phyloP scores from a whole-genome alignment of 2,888 invertebrate genomes.

The Stegana nigrithorax region DNA sequence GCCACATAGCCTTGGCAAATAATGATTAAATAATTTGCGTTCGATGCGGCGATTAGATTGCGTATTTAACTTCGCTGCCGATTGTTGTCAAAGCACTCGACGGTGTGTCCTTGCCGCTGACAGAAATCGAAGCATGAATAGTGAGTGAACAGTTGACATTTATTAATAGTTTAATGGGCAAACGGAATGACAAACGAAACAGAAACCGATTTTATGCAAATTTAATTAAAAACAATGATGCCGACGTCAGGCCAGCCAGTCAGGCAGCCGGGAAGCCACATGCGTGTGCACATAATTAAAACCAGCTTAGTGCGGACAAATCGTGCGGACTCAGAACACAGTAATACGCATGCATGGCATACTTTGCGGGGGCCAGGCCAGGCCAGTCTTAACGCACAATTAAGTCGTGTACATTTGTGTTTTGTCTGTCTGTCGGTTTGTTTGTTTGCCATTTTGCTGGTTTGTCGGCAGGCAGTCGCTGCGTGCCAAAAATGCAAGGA shows the following conservation, averaged over 20 bases:
- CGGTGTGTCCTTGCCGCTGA: too few species aligned
- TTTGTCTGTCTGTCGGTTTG: background rate
- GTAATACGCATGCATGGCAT: constrained; percentile 9
- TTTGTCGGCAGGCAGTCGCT: background rate
- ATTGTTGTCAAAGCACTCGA: too few species aligned
- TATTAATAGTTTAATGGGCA: background rate
- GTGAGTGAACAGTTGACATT: background rate
- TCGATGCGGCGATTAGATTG: too few species aligned
- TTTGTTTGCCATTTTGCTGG: background rate
- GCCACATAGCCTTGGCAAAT: too few species aligned
- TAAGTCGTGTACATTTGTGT: background rate
- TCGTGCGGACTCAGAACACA: constrained; percentile 4
- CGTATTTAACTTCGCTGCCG: too few species aligned
- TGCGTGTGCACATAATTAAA: background rate
- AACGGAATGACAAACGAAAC: background rate
- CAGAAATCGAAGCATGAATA: too few species aligned
- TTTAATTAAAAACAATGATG: too few species aligned
- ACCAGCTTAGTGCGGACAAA: constrained; percentile 12
- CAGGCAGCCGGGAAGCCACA: background rate
- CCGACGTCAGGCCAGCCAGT: background rate
- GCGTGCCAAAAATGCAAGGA: too few species aligned
- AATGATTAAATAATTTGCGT: too few species aligned
- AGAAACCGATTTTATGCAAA: too few species aligned
- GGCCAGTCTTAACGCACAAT: background rate
- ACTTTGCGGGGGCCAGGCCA: background rate